Evolutionary conservation across 2,888 invertebrate genomes (phyloP).

Genomic region (Heteromyza rotundicornis): DNA sequence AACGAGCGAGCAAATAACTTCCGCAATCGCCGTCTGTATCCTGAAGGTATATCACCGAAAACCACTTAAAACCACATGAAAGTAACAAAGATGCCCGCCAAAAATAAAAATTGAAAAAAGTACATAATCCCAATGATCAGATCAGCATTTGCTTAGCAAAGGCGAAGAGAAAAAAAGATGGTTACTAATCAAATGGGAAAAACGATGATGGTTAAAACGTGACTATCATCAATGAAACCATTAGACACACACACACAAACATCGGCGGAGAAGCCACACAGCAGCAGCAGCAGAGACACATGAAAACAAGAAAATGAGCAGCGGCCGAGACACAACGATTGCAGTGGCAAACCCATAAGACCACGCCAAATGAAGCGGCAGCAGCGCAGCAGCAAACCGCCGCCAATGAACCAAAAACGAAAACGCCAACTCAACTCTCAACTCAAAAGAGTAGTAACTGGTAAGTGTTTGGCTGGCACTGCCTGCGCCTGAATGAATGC

Average conservation of each 20-base stretch:
- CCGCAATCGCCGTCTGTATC: neutral
- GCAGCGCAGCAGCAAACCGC: neutral
- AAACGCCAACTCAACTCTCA: neutral
- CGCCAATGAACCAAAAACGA: neutral
- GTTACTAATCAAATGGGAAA: slow-evolving; percentile 21
- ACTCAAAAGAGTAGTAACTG: neutral
- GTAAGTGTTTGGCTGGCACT: neutral
- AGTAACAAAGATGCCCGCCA: neutral
- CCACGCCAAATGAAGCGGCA: neutral
- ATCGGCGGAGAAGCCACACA: neutral
- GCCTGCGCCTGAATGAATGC: too few relatives aligned
- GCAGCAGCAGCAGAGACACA: slow-evolving; percentile 3
- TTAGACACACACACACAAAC: slow-evolving; percentile 9
- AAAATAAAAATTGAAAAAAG: neutral
- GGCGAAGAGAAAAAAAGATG: neutral
- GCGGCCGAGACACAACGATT: too few relatives aligned
- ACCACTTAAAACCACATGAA: neutral
- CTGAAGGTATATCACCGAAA: neutral
- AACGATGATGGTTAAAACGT: slow-evolving; percentile 36
- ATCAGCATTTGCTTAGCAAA: neutral
- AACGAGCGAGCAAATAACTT: neutral
- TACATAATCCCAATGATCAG: neutral
- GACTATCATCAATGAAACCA: slow-evolving; percentile 32
- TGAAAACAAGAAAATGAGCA: neutral
- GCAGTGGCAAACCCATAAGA: neutral